Evolutionary conservation across 2,888 invertebrate species (phyloP).

Genomic region (Autographa pulchrina): DNA sequence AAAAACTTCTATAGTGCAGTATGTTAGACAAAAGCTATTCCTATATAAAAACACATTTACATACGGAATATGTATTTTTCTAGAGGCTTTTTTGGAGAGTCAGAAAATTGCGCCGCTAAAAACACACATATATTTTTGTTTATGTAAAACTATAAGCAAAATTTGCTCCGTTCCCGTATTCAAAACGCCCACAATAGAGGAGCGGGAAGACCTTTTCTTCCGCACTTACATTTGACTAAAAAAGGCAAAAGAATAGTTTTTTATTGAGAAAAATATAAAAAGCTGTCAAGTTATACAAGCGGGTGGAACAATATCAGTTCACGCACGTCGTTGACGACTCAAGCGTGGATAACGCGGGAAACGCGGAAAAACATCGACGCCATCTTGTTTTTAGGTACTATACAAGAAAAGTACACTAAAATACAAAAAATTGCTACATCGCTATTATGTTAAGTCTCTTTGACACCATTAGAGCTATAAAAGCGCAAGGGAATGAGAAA

Average conservation of each 20-base stretch:
- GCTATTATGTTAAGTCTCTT: slow-evolving; percentile 38
- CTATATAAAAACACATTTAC: neutral
- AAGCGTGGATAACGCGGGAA: slow-evolving; percentile 53
- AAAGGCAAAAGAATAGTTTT: slow-evolving; percentile 20
- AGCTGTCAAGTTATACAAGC: slow-evolving; percentile 43
- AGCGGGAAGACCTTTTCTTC: slow-evolving; percentile 16
- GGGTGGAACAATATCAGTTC: slow-evolving; percentile 50
- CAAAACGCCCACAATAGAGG: slow-evolving; percentile 2
- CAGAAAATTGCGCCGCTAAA: neutral
- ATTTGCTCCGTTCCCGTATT: slow-evolving; percentile 3
- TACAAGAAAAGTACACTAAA: slow-evolving; percentile 40
- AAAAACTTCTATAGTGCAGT: neutral
- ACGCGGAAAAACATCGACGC: slow-evolving; percentile 37
- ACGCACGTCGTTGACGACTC: slow-evolving; percentile 43
- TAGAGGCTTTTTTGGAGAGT: neutral
- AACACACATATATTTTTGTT: slow-evolving; percentile 12
- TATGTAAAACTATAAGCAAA: neutral
- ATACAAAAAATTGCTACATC: slow-evolving; percentile 33
- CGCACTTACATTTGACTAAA: slow-evolving; percentile 14
- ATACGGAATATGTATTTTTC: neutral
- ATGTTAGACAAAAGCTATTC: neutral
- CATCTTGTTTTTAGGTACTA: slow-evolving; percentile 48
- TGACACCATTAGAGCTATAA: slow-evolving; percentile 39
- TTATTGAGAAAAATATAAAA: slow-evolving; percentile 28
- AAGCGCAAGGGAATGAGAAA: slow-evolving; percentile 51